These are phyloP conservation scores for Parazoanthus swiftii DNA, from an alignment of 92 coral and sea anemone species.

Conservation along the genomic window DNA sequence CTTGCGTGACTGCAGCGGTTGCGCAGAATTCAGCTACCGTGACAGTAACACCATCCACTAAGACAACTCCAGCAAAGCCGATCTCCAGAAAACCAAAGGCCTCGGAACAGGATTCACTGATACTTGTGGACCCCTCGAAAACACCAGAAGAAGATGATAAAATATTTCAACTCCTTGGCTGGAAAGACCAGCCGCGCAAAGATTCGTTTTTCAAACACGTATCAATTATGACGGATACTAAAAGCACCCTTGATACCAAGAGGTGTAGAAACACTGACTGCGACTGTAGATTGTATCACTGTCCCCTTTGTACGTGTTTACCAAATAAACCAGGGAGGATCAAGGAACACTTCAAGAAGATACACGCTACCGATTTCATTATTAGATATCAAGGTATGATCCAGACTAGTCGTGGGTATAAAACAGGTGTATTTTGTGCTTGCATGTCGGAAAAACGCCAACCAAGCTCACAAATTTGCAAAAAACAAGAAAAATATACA, in stretches of 20 bases:
- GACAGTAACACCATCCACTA: conserved; percentile 8
- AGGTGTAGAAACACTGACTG: conserved; percentile 82
- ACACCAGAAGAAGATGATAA: conserved; percentile 68
- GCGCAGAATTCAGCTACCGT: conserved; percentile 26
- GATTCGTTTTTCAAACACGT: conserved; percentile 60
- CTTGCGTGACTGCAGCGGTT: conserved; percentile 29
- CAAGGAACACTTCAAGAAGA: conserved; percentile 84
- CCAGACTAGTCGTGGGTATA: background rate
- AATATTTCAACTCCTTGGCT: conserved; percentile 71
- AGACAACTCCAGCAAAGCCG: conserved; percentile 17
- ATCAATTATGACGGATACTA: conserved; percentile 64
- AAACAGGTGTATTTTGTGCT: background rate
- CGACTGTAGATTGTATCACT: conserved; percentile 87
- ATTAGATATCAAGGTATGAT: conserved; percentile 80
- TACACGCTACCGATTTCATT: conserved; percentile 75
- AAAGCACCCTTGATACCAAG: conserved; percentile 47
- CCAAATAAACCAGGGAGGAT: conserved; percentile 92
- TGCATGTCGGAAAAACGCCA: no score
- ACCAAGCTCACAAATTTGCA: no score
- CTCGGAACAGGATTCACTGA: conserved; percentile 57
- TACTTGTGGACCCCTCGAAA: conserved; percentile 50
- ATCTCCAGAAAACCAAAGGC: conserved; percentile 45
- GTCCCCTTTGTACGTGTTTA: conserved; percentile 83
- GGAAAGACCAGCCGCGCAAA: conserved; percentile 49
- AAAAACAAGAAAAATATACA: no score